Base-by-base conservation (phyloP, 1,140 invertebrate species). In the Colletes latitarsis region DNA sequence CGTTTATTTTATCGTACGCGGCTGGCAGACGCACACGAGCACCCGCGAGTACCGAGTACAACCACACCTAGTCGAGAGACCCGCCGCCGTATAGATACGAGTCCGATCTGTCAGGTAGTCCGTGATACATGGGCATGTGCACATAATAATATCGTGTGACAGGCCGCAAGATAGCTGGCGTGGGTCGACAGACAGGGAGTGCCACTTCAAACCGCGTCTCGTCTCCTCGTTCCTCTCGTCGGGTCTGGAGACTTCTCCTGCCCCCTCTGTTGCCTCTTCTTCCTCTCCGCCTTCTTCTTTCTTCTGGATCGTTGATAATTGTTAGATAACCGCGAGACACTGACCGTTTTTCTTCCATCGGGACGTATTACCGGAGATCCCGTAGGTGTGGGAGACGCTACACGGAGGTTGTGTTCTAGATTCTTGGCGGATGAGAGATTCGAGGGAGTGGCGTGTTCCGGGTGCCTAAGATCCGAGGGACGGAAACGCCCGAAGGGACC, bases 111-210 rank as follows among this genome's bases (percentile, higher is more conserved):
- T 92, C 91, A 90, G 91, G 90, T 91, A 90, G 90, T 89, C 81
- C 88, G 89, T 92, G 90, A 92, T 91, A 90, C 90, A 91, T 89
- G 83, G 82, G 73, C 84, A 80, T 87, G 89, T 85, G 82, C 83
- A 84, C 85, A 87, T 89, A 89, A 90, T 89, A 90, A 89, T 87
- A 89, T 89, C 86, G 84, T 83, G 82, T 87, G 89, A 90, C 88
- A 84, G 82, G 67, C 85, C 84, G 86, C 87, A 89, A 85, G 83
- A 87, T 88, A 89, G 82, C 75, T 83, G 83, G 89, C 90, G 91
- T 92, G 91, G 91, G 91, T 88, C 89, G 91, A 86, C 91, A 92
- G 91, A 92, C 91, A 91, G 90, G 91, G 91, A 91, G 91, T 92
- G 91, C 91, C 91, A 84, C 86, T 83, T 77, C 74, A 83, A 88